Base-by-base conservation (phyloP, 2,113 vertebrate species). In the Cyprinodon variegatus region DNA sequence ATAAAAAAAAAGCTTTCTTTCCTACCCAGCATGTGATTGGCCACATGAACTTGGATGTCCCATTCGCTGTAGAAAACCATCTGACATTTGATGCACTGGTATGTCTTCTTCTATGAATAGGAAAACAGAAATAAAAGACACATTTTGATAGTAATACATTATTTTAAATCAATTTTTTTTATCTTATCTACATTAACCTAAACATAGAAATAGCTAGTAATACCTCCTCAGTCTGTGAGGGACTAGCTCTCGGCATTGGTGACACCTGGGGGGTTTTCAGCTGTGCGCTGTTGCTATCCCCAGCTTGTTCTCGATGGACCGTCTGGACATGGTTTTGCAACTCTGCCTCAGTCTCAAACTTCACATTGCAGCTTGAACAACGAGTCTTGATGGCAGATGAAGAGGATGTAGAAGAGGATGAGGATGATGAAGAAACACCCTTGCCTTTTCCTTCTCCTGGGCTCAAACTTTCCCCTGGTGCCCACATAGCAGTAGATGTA, bases 31-130 rank as follows among this genome's bases (percentile, higher is more conserved):
- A 99, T 99, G 94, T 99, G 98, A 89, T 99, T 99, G 91, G 98
- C 98, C 92, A 99, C 98, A 81, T 99, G 98, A 89, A 99, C 98
- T 90, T 99, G 98, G 91, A 99, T 99, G 94, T 99, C 98, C 97
- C 98, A 99, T 92, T 99, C 98, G 84, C 97, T 99, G 95, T 99
- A 98, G 96, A 99, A 99, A 86, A 99, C 97, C 98, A 99, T 99
- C 95, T 99, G 98, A 95, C 98, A 99, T 94, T 99, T 99, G 95
- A 99, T 99, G 95, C 98, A 99, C 90, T 99, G 98, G 92, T 99
- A 99, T 39, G 97, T 99, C 95, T 99, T 99, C 95, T 99, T 99
- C 98, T 99, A 94, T 92, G 82, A 78, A 78, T 69, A 70, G 68
- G 61, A 81, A 76, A 90, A 93, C 91, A 70, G 2, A 0, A 37